A percentile compares a stretch with the other conserved stretches of the same genome.
phyloP scores from a whole-genome alignment of 2,888 invertebrate genomes.

The Caenorhabditis panamensis region DNA sequence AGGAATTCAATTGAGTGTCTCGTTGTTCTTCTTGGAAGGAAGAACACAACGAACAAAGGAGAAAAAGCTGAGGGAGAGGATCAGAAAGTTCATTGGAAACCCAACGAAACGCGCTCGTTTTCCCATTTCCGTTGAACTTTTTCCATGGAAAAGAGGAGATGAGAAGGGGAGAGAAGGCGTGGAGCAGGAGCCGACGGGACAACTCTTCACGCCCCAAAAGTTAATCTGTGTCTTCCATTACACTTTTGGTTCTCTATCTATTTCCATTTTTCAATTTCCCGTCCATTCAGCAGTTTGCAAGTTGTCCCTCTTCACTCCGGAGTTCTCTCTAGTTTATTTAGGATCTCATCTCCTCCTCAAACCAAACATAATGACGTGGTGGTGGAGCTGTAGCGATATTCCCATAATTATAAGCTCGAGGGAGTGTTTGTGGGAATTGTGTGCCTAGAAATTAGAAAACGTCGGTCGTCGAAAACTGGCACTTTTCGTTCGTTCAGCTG shows the following conservation, averaged over 20 bases:
- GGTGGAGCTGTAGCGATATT: neutral
- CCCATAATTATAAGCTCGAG: neutral
- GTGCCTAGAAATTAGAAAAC: neutral
- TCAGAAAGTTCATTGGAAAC: conserved; percentile 20
- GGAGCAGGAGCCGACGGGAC: neutral
- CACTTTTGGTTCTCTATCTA: conserved; percentile 24
- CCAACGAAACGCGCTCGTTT: conserved; percentile 1
- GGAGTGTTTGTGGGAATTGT: neutral
- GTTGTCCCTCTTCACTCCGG: neutral
- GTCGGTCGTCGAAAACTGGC: neutral
- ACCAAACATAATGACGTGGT: conserved; percentile 5
- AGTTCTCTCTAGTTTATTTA: conserved; percentile 3
- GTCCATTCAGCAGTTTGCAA: neutral
- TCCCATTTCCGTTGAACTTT: conserved; percentile 52
- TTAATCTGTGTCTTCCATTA: conserved; percentile 43
- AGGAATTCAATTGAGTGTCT: no score
- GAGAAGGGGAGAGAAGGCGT: conserved; percentile 1
- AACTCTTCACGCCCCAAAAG: conserved; percentile 10
- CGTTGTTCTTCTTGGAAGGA: neutral
- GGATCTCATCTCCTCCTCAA: neutral
- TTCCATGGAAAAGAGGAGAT: conserved; percentile 4
- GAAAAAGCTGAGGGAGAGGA: conserved; percentile 1
- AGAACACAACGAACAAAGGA: conserved; percentile 5
- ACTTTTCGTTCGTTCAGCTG: conserved; percentile 1
- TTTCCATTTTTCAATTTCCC: conserved; percentile 9